These are phyloP conservation scores for Channallabes apus DNA, from an alignment of 2,797 vertebrate species.

Conservation along the genomic window DNA sequence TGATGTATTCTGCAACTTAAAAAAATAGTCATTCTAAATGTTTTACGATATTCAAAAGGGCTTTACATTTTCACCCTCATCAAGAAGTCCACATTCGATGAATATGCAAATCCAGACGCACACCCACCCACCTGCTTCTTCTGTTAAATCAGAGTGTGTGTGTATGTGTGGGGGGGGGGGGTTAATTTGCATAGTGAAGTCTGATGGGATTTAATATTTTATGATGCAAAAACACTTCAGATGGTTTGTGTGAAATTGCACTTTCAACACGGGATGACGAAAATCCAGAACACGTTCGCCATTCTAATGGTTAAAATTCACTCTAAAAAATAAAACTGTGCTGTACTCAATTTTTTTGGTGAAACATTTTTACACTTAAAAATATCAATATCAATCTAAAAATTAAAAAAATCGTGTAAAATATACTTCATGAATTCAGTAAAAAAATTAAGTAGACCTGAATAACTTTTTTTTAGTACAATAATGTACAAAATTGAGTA, in stretches of 20 bases:
- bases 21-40: background rate
- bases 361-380: no score
- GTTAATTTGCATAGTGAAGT: slow-evolving; percentile 5
- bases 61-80: background rate
- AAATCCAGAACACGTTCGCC: background rate
- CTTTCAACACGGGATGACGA: no score
- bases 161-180: no score
- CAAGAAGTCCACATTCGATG: slow-evolving; percentile 1
- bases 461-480: no score
- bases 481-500: no score
- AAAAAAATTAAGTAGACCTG: no score
- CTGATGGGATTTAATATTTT: slow-evolving; percentile 22
- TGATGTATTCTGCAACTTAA: background rate
- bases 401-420: no score
- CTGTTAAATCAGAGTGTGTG: background rate
- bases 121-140: slow-evolving; percentile 15
- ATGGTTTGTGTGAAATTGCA: background rate
- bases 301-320: background rate
- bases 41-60: background rate
- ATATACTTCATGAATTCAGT: no score
- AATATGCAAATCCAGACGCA: slow-evolving; percentile 14
- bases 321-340: no score
- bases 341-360: no score
- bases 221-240: background rate
- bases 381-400: no score